phyloP scores from a whole-genome alignment of 2,113 vertebrate species.

The Sylvietta virens region DNA sequence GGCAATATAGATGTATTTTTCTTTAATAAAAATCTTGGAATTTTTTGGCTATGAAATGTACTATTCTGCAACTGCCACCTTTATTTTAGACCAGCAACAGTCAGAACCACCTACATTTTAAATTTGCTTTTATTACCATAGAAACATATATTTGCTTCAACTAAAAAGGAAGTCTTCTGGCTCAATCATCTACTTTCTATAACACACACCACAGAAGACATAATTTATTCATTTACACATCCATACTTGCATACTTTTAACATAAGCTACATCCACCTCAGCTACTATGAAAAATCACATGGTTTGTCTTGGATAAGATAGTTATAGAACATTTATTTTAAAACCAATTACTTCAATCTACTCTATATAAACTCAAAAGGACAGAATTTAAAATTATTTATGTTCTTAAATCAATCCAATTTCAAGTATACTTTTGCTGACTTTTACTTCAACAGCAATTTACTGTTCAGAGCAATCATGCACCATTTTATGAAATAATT shows the following conservation, averaged over 20 bases:
- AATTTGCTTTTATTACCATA: conserved; percentile 50
- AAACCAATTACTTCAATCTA: not conserved
- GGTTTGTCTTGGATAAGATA: not conserved
- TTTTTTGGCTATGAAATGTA: not conserved
- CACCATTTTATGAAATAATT: not conserved
- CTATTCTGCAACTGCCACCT: conserved; percentile 5
- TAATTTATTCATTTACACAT: not conserved
- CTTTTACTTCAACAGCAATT: not conserved
- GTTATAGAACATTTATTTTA: not conserved
- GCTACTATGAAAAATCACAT: not conserved
- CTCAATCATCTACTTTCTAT: not conserved
- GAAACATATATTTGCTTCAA: conserved; percentile 44
- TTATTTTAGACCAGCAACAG: conserved; percentile 42
- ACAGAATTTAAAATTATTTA: not conserved
- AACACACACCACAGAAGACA: not conserved
- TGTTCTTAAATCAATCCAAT: not conserved
- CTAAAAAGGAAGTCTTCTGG: conserved; percentile 16
- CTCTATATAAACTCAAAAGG: not conserved
- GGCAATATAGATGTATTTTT: not conserved
- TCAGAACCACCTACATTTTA: conserved; percentile 58
- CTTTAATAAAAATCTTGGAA: not conserved
- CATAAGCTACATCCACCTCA: not conserved
- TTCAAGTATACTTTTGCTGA: not conserved
- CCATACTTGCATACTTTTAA: not conserved
- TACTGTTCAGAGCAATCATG: not conserved